Conservation (phyloP, 1,140 invertebrate genomes). For the Leguminivora glycinivorella region DNA sequence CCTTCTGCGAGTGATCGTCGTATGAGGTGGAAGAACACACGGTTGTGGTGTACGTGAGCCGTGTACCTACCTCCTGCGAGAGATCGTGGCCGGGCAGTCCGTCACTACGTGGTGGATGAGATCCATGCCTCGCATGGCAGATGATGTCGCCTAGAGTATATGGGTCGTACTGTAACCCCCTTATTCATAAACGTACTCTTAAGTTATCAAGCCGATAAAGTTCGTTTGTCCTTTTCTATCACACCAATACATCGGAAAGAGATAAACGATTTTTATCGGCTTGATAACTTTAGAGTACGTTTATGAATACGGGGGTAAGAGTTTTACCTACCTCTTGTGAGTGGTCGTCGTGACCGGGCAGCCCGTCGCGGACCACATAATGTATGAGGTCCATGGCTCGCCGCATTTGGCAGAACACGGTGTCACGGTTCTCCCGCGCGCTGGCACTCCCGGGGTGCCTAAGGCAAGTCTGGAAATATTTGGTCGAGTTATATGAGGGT, state of each 20-base stretch:
- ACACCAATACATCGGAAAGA: no score
- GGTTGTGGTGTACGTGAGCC: constrained; percentile 88
- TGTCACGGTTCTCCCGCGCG: constrained; percentile 96
- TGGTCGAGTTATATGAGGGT: neutral
- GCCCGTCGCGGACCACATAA: constrained; percentile 96
- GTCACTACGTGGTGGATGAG: constrained; percentile 98
- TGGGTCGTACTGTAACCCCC: no score
- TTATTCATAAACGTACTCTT: no score
- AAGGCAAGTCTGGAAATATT: constrained; percentile 85
- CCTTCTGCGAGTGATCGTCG: no score
- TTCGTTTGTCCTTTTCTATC: no score
- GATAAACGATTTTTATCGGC: no score
- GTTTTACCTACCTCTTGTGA: constrained; percentile 66
- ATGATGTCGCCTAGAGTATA: constrained; percentile 98
- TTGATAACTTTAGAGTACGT: no score
- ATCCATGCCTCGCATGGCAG: constrained; percentile 96
- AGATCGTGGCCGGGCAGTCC: constrained; percentile 80
- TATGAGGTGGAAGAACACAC: constrained; percentile 98
- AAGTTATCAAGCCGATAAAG: no score
- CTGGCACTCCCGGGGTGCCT: constrained; percentile 96
- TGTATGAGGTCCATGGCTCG: constrained; percentile 98
- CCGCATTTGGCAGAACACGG: constrained; percentile 98
- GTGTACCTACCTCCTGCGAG: constrained; percentile 38
- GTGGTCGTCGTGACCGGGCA: constrained; percentile 70
- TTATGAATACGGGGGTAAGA: no score